Percentiles rank a stretch among this genome's conserved stretches.
These are phyloP conservation scores for Heliconius hortense DNA, from an alignment of 2,888 invertebrate species.

Conservation along the genomic window DNA sequence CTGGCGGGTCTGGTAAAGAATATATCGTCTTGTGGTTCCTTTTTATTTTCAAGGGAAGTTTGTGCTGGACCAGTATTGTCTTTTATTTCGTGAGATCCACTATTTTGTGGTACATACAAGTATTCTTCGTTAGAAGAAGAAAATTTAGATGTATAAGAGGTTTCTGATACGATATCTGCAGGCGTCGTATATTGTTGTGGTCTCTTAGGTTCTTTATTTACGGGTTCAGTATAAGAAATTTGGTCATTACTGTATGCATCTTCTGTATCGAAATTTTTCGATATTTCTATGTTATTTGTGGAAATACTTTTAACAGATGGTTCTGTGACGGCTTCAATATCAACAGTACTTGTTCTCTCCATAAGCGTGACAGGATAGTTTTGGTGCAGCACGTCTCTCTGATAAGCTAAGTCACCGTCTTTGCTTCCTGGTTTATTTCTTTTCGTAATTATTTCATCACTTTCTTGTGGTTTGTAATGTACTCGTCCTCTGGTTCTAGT, in stretches of 20 bases:
- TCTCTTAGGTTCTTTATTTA: conserved; percentile 55
- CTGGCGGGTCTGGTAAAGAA: conserved; percentile 54
- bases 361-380: conserved; percentile 83
- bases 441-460: conserved; percentile 62
- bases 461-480: conserved; percentile 75
- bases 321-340: conserved; percentile 75
- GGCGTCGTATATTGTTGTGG: conserved; percentile 51
- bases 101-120: conserved; percentile 55
- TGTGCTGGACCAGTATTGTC: conserved; percentile 55
- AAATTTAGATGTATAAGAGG: conserved; percentile 55
- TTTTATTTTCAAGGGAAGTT: conserved; percentile 55
- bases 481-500: conserved; percentile 76
- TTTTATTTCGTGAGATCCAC: conserved; percentile 52
- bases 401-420: conserved; percentile 80
- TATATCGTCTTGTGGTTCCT: conserved; percentile 49
- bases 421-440: conserved; percentile 57
- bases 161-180: conserved; percentile 57
- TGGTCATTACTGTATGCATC: conserved; percentile 73
- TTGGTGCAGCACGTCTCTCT: conserved; percentile 84
- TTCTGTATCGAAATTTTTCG: conserved; percentile 63
- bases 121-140: conserved; percentile 59
- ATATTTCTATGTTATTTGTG: conserved; percentile 52
- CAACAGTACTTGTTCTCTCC: conserved; percentile 74
- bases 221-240: conserved; percentile 60
- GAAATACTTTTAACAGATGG: conserved; percentile 56